phyloP scores from a whole-genome alignment of 2,888 invertebrate genomes.

The Euspilapteryx auroguttella region DNA sequence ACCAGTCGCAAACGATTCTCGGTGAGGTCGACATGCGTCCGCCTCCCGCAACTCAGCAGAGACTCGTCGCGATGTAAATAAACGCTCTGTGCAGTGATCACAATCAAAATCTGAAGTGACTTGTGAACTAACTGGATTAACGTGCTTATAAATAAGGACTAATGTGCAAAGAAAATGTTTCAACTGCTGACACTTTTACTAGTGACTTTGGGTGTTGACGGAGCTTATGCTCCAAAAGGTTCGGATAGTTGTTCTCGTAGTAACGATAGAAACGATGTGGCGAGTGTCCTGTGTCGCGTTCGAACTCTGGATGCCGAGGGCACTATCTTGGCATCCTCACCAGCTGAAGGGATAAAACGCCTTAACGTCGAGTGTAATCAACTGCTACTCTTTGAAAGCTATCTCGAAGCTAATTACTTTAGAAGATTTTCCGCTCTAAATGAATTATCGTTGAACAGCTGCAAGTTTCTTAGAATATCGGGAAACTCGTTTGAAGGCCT shows the following conservation, averaged over 20 bases:
- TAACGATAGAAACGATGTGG: slow-evolving; percentile 43
- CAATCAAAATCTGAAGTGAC: slow-evolving; percentile 8
- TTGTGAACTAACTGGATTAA: slow-evolving; percentile 3
- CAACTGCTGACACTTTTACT: slow-evolving; percentile 52
- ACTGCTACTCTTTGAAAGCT: slow-evolving; percentile 78
- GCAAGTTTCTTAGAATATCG: slow-evolving; percentile 78
- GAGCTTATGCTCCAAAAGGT: slow-evolving; percentile 39
- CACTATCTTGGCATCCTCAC: slow-evolving; percentile 63
- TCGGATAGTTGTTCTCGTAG: slow-evolving; percentile 43
- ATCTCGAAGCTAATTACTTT: slow-evolving; percentile 72
- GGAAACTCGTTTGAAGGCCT: slow-evolving; percentile 80
- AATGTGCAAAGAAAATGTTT: slow-evolving; percentile 54
- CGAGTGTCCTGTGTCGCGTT: slow-evolving; percentile 66
- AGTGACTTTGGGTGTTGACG: slow-evolving; percentile 52
- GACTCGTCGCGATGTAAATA: slow-evolving; percentile 51
- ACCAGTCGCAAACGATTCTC: slow-evolving; percentile 43
- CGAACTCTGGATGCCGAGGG: slow-evolving; percentile 71
- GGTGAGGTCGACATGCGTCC: slow-evolving; percentile 40
- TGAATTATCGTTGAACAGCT: slow-evolving; percentile 74
- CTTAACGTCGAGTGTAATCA: slow-evolving; percentile 78
- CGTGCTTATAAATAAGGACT: slow-evolving; percentile 18
- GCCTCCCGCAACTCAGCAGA: slow-evolving; percentile 26
- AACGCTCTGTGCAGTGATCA: slow-evolving; percentile 20
- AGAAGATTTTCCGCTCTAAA: slow-evolving; percentile 73
- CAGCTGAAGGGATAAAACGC: slow-evolving; percentile 71